phyloP scores from a whole-genome alignment of 2,888 invertebrate species.

The Lysandra bellargus region DNA sequence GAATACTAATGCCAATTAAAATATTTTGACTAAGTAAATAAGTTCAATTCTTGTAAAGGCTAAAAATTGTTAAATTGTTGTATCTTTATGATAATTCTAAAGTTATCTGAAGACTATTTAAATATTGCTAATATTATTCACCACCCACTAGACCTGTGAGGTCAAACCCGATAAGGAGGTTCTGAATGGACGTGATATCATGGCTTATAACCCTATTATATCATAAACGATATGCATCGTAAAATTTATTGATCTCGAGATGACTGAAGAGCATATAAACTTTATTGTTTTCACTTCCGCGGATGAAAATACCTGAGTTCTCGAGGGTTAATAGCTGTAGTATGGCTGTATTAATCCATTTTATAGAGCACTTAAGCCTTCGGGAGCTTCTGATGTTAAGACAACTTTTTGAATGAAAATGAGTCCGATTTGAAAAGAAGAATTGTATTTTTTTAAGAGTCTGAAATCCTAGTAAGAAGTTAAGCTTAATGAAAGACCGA shows the following conservation, averaged over 20 bases:
- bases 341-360: constrained; percentile 1
- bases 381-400: background rate
- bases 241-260: background rate
- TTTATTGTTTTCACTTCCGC: constrained; percentile 13
- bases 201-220: background rate
- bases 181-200: constrained; percentile 13
- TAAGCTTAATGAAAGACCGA: too few species aligned
- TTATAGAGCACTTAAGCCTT: background rate
- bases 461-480: background rate
- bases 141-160: constrained; percentile 3
- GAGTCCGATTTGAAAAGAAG: background rate
- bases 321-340: constrained; percentile 1
- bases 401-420: background rate
- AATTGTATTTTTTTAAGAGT: background rate
- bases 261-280: constrained; percentile 4
- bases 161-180: constrained; percentile 10
- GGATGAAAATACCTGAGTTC: constrained; percentile 15
- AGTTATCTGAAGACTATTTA: background rate
- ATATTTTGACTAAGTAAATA: background rate
- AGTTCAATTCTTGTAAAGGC: background rate
- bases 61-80: background rate
- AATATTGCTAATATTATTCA: constrained; percentile 21
- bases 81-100: background rate
- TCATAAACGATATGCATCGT: background rate
- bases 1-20: background rate